Evolutionary conservation across 1,140 invertebrate species (phyloP), one percentile per base, ranked within the genome.

Genomic region (Aphaenogaster ashmeadi): DNA sequence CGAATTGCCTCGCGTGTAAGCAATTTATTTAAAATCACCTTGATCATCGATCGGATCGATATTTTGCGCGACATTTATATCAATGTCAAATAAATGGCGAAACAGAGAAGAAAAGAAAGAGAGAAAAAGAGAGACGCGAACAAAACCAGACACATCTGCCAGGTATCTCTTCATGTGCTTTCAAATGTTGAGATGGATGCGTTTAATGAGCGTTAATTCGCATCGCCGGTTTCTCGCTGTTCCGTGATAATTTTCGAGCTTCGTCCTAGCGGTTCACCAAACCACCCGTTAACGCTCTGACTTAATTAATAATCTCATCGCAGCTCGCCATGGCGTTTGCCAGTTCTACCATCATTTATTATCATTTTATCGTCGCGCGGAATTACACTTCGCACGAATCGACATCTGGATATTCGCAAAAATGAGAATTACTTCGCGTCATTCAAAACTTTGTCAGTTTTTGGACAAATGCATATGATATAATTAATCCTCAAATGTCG

Each of bases 231-330:
- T 54, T 64, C 74, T 58, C 64, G n/a, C 38, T 58, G 52, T 60
- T 9, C 21, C 72, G 21, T 33, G 33, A 67, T 79, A 86, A 86
- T 79, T 89, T 86, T 47, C 74, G 58, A 66, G 74, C 33, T 72
- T 62, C 36, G 13, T 66, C 44, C 62, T 21, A 60, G 56, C 36
- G 74, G 38, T 67, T 56, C 75, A 64, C 38, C 41, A 50, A 27
- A 58, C 50, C 38, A 21, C 13, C 47, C 44, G 58, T 88, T 74
- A 71, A 52, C 58, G 41, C 62, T 50, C 11, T 44, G 81, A 86
- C 83, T 89, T 88, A 89, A 89, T 89, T 88, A 86, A 89, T 89
- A 88, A 85, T 86, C 84, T 84, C 62, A 9, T 6, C 50, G 47
- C 75, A 62, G 38, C 36, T 44, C 18, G 69, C 27, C 5, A 2